Conservation (phyloP, 1,140 invertebrate genomes). For the Drosophila takahashii region DNA sequence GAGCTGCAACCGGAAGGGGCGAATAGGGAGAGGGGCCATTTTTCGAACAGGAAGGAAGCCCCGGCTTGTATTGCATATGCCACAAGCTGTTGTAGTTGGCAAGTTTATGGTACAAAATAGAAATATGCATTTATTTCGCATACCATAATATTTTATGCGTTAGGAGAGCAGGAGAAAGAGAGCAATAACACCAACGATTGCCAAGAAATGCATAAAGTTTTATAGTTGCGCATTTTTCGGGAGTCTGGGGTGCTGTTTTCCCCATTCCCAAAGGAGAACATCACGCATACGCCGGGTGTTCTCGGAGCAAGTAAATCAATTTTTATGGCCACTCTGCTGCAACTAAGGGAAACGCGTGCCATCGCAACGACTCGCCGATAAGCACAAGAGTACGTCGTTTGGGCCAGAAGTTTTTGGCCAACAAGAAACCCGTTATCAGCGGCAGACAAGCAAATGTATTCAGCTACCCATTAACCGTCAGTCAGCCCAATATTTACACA, state of each 20-base stretch:
- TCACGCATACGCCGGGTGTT: slow-evolving; percentile 74
- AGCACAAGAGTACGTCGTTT: slow-evolving; percentile 10
- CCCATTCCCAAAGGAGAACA: slow-evolving; percentile 23
- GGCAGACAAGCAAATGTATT: slow-evolving; percentile 4
- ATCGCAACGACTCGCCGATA: slow-evolving; percentile 40
- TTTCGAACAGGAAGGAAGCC: slow-evolving; percentile 40
- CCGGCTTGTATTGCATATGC: slow-evolving; percentile 63
- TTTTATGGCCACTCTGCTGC: slow-evolving; percentile 60
- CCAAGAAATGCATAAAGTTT: slow-evolving; percentile 75
- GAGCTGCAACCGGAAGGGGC: slow-evolving; percentile 2
- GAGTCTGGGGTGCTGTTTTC: background rate
- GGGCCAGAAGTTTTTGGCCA: slow-evolving; percentile 18
- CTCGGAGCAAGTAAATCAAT: slow-evolving; percentile 63
- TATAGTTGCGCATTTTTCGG: slow-evolving; percentile 65
- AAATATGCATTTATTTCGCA: slow-evolving; percentile 71
- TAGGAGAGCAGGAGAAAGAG: slow-evolving; percentile 15
- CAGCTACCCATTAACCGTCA: background rate
- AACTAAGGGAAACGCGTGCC: slow-evolving; percentile 32
- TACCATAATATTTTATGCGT: slow-evolving; percentile 76
- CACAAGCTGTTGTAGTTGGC: slow-evolving; percentile 46
- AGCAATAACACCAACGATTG: slow-evolving; percentile 37
- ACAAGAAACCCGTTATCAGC: slow-evolving; percentile 36
- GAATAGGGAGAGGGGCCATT: slow-evolving; percentile 1
- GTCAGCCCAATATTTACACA: too few species aligned
- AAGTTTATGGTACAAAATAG: slow-evolving; percentile 65